Base-by-base conservation (phyloP, 2,797 vertebrate species). In the Scyliorhinus canicula region DNA sequence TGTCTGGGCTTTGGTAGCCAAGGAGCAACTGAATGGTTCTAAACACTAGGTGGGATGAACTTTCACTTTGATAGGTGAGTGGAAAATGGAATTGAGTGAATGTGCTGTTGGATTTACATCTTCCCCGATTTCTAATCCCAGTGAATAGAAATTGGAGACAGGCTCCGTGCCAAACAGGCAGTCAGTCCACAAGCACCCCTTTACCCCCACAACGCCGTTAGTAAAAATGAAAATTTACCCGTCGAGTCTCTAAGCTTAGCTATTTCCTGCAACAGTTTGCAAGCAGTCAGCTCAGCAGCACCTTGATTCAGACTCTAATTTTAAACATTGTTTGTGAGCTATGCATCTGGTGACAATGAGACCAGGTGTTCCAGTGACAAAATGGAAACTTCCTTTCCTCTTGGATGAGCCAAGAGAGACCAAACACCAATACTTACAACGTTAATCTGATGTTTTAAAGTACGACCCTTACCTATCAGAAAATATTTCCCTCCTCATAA, bases 301-400 rank as follows among this genome's bases (percentile, higher is more conserved):
- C 57, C 31, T 91, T 65, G 60, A 26, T 91, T 44, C 88, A 65
- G n/a, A 26, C 21, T 91, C 57, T 91, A 91, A 91, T 65, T 91
- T 90, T 91, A 91, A 91, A 65, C 88, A 65, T 91, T 91, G 88
- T 91, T 91, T 91, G n/a, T 91, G 57, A 63, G n/a, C n/a, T 65
- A 4, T 44, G 60, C 88, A 91, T 63, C 88, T 65, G 88, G 57
- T n/a, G 40, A 40, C 88, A 63, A 19, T 91, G 40, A 28, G 88
- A 91, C 40, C 60, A 65, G 60, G 55, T 60, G 52, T 90, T 60
- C n/a, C 28, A 63, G 57, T 63, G 24, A 63, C 19, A 63, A 44
- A 57, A 65, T 91, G 85, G 31, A 88, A 88, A 88, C 85, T n/a
- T 19, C 79, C 79, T 82, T 57, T 57, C 57, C 35, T 88, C 85